These are phyloP conservation scores for Drosophila mimetica DNA, from an alignment of 2,888 invertebrate species.

Conservation along the genomic window DNA sequence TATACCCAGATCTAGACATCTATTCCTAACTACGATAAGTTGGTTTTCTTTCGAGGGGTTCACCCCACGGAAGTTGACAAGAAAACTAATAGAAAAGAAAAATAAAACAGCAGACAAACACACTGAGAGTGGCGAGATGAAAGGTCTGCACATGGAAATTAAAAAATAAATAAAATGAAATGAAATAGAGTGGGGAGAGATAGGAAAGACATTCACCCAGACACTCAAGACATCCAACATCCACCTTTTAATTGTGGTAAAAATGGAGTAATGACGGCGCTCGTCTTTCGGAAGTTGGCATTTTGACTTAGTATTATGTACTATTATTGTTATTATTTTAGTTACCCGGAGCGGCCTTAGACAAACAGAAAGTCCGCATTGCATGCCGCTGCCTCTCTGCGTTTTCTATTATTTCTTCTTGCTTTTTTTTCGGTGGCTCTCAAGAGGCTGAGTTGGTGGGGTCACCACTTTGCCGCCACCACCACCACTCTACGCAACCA, in stretches of 20 bases:
- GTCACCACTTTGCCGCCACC: conserved; percentile 3
- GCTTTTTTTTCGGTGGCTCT: conserved; percentile 1
- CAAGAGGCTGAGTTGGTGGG: conserved; percentile 14
- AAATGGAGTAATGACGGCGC: conserved; percentile 66
- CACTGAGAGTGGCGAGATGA: conserved; percentile 24
- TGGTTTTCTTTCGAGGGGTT: too few species aligned
- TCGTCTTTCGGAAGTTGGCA: conserved; percentile 70
- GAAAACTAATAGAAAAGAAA: not conserved
- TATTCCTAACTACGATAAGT: too few species aligned
- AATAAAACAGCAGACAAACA: conserved; percentile 10
- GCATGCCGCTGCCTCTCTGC: conserved; percentile 29
- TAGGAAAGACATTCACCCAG: conserved; percentile 48
- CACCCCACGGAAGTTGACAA: conserved; percentile 32
- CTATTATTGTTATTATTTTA: conserved; percentile 73
- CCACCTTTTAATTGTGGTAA: conserved; percentile 65
- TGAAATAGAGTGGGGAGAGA: conserved; percentile 23
- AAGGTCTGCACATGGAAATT: conserved; percentile 31
- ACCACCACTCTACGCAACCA: conserved; percentile 48
- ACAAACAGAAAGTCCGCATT: conserved; percentile 69
- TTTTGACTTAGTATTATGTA: conserved; percentile 68
- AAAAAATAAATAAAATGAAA: conserved; percentile 35
- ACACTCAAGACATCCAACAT: conserved; percentile 28
- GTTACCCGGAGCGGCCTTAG: conserved; percentile 49
- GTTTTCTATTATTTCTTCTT: not conserved
- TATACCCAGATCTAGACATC: too few species aligned